These are phyloP conservation scores for Procapra przewalskii DNA, from an alignment of 2,113 vertebrate species.

Conservation along the genomic window DNA sequence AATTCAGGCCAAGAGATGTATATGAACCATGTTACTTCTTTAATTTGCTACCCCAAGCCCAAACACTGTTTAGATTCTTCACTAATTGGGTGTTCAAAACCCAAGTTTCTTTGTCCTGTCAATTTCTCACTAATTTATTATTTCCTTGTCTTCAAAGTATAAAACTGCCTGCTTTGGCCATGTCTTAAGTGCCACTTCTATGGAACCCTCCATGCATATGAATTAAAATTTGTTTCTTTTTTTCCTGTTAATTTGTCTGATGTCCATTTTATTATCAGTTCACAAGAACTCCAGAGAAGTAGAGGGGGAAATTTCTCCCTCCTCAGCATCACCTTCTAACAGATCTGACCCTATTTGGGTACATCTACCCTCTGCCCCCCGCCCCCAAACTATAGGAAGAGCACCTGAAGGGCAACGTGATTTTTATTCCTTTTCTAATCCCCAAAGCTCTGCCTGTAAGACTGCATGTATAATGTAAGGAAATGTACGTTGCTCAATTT, in stretches of 20 bases:
- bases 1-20: not conserved
- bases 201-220: not conserved
- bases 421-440: not conserved
- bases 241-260: not conserved
- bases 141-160: not conserved
- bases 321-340: not conserved
- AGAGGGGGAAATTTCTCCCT: not conserved
- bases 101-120: not conserved
- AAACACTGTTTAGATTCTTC: not conserved
- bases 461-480: not conserved
- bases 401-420: not conserved
- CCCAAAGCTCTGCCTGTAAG: not conserved
- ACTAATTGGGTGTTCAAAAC: not conserved
- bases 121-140: not conserved
- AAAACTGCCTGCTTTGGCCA: not conserved
- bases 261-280: not conserved
- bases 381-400: not conserved
- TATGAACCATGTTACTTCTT: not conserved
- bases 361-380: not conserved
- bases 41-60: not conserved
- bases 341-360: not conserved
- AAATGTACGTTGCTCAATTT: not conserved
- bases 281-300: not conserved
- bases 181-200: not conserved
- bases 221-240: not conserved